Percentiles rank a stretch among this genome's conserved stretches.
Conservation (phyloP, 2,113 vertebrate genomes). For the Merops nubicus region DNA sequence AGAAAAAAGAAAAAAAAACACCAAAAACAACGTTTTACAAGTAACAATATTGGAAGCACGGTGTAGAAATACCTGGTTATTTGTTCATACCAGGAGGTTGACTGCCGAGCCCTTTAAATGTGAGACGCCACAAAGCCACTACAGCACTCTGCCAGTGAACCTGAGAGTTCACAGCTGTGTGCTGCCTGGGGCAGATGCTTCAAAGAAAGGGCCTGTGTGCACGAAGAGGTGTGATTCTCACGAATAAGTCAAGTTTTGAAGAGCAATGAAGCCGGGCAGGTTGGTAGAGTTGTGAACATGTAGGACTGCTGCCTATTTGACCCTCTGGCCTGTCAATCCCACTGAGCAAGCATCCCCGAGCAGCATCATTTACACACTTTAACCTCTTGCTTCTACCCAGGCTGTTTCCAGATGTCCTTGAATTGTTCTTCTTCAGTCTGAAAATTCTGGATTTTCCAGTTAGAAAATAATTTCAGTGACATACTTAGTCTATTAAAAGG, state of each 20-base stretch:
- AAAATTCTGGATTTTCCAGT: not conserved
- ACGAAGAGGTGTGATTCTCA: constrained; percentile 25
- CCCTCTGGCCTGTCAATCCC: not conserved
- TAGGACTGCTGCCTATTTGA: not conserved
- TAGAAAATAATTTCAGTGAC: not conserved
- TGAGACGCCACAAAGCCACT: not conserved
- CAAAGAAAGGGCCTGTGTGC: not conserved
- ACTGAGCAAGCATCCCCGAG: not conserved
- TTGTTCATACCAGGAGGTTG: not conserved
- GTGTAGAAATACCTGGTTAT: not conserved
- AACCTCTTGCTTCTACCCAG: not conserved
- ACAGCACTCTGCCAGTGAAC: not conserved
- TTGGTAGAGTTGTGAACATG: not conserved
- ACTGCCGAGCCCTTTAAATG: not conserved
- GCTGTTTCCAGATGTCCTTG: not conserved
- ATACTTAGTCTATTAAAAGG: constrained; percentile 37
- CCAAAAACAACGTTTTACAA: not conserved
- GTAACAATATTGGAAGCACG: not conserved
- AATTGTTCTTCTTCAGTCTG: not conserved
- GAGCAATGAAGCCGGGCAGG: rapidly evolving
- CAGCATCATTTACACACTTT: not conserved
- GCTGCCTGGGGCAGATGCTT: not conserved
- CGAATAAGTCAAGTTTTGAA: not conserved
- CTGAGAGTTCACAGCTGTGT: not conserved
- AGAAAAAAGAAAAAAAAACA: not conserved